Conservation (phyloP, 2,888 invertebrate genomes). For the Drosophila sordidula region DNA sequence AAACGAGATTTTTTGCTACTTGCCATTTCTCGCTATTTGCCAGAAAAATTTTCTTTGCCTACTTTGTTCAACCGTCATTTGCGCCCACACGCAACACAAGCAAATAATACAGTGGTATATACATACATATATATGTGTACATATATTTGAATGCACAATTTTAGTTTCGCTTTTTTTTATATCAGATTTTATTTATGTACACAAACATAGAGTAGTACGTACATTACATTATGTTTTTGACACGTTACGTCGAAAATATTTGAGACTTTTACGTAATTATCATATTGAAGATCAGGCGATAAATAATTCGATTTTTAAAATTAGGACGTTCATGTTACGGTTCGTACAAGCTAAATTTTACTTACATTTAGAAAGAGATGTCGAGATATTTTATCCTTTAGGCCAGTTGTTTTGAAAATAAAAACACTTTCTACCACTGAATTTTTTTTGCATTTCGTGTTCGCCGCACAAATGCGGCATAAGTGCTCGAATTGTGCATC, state of each 20-base stretch:
- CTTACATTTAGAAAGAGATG: constrained; percentile 79
- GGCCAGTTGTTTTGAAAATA: constrained; percentile 78
- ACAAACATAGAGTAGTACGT: background rate
- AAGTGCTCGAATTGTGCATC: constrained; percentile 80
- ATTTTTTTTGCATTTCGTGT: constrained; percentile 79
- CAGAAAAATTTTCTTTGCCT: constrained; percentile 57
- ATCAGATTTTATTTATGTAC: background rate
- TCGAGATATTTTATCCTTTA: constrained; percentile 80
- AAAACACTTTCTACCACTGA: constrained; percentile 82
- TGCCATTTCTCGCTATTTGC: constrained; percentile 20
- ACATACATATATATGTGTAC: background rate
- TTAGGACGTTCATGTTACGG: too few species aligned
- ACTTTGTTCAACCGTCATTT: constrained; percentile 41
- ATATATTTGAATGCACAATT: background rate
- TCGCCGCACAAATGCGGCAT: constrained; percentile 82
- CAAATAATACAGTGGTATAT: constrained; percentile 2
- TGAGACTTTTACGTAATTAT: background rate
- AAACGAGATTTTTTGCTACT: constrained; percentile 56
- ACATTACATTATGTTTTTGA: background rate
- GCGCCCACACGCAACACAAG: constrained; percentile 34
- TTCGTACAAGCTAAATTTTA: constrained; percentile 9
- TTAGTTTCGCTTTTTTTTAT: constrained; percentile 6
- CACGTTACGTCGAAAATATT: background rate
- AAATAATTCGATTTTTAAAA: background rate
- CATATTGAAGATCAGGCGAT: background rate